A percentile compares a stretch with the other conserved stretches of the same genome.
Evolutionary conservation across 1,140 invertebrate species (phyloP).

Genomic region (Heliothis subflexa): DNA sequence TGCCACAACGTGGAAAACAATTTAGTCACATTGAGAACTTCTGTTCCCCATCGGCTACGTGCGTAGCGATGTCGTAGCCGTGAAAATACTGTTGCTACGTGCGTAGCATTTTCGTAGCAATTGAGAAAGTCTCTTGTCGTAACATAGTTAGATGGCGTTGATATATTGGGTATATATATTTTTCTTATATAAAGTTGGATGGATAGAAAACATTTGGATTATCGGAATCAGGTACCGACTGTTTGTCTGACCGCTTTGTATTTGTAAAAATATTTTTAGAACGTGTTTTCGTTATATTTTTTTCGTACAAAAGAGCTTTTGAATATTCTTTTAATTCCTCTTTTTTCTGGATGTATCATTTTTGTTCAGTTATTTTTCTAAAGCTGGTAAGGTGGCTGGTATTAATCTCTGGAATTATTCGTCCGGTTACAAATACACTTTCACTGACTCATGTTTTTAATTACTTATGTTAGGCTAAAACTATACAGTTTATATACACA

Average conservation of each 20-base stretch:
- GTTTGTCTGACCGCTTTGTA: no score
- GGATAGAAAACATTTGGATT: background rate
- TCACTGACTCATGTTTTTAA: no score
- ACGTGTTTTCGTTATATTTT: background rate
- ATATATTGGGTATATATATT: background rate
- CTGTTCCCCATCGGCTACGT: slow-evolving; percentile 18
- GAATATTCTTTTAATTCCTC: no score
- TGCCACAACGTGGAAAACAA: background rate
- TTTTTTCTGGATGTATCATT: no score
- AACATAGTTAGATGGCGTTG: background rate
- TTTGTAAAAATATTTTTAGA: background rate
- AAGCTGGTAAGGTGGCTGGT: no score
- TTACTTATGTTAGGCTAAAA: no score
- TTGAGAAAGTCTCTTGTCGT: background rate
- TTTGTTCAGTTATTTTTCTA: no score
- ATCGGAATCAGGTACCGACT: background rate
- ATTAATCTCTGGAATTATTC: no score
- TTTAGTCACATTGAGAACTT: background rate
- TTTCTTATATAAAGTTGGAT: background rate
- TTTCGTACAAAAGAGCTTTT: no score
- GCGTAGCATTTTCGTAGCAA: slow-evolving; percentile 35
- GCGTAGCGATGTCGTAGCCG: slow-evolving; percentile 23
- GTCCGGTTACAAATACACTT: no score
- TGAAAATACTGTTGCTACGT: slow-evolving; percentile 27
- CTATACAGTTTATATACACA: no score